Evolutionary conservation across 2,888 invertebrate species (phyloP).

Genomic region (Volucella bombylans): DNA sequence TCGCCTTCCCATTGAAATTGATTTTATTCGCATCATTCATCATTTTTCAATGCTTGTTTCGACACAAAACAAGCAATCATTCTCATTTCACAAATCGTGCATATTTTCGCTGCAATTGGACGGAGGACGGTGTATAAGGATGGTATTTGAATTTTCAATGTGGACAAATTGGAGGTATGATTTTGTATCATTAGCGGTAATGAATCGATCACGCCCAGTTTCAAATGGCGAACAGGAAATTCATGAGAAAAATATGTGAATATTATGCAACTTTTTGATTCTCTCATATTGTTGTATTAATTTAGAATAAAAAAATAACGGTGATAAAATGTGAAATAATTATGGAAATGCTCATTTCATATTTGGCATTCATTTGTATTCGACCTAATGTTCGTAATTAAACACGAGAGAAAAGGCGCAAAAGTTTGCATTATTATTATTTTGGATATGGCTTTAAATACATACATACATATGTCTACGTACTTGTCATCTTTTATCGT

Average conservation of each 20-base stretch:
- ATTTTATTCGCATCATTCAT: background rate
- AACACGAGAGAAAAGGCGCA: background rate
- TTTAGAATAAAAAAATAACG: slow-evolving; percentile 9
- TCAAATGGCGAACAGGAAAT: slow-evolving; percentile 10
- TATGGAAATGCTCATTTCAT: slow-evolving; percentile 20
- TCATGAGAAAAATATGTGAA: background rate
- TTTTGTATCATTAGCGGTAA: background rate
- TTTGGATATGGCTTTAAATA: background rate
- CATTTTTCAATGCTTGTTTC: background rate
- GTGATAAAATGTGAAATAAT: slow-evolving; percentile 25
- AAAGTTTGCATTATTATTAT: background rate
- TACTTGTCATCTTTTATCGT: too few species aligned
- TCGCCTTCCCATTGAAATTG: background rate
- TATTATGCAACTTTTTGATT: background rate
- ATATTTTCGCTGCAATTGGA: background rate
- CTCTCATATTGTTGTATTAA: background rate
- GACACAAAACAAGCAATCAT: slow-evolving; percentile 3
- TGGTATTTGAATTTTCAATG: background rate
- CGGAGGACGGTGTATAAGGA: too few species aligned
- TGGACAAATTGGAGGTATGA: background rate
- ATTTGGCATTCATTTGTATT: slow-evolving; percentile 2
- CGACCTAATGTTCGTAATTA: background rate
- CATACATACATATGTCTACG: too few species aligned
- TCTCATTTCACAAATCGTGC: slow-evolving; percentile 14
- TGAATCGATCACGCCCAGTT: slow-evolving; percentile 15